These are phyloP conservation scores for Promerops cafer DNA, from an alignment of 2,113 vertebrate genomes.

Conservation along the genomic window DNA sequence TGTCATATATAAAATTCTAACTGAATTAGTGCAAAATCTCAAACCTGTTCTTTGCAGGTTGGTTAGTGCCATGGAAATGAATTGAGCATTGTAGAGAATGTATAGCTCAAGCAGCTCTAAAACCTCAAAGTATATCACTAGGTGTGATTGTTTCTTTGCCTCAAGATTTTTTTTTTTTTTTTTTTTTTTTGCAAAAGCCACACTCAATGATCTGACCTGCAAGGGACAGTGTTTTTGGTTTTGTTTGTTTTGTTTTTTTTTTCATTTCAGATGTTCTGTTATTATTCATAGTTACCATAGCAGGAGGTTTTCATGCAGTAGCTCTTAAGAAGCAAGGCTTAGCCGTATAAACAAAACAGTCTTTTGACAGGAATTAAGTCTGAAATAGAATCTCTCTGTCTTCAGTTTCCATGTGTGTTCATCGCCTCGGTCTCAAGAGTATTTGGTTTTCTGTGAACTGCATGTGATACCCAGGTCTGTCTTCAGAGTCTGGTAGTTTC, in stretches of 20 bases:
- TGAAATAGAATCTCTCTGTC: background rate
- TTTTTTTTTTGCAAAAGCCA: background rate
- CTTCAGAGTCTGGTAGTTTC: background rate
- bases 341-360: background rate
- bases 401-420: background rate
- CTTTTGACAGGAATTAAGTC: background rate
- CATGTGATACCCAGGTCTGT: background rate
- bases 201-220: background rate
- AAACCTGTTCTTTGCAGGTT: background rate
- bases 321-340: background rate
- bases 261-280: background rate
- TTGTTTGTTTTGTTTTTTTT: background rate
- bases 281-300: background rate
- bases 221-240: background rate
- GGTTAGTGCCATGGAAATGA: background rate
- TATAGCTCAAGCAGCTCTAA: background rate
- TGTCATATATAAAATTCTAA: background rate
- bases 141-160: background rate
- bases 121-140: background rate
- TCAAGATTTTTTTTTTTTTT: background rate
- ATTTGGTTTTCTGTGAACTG: background rate
- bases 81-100: background rate
- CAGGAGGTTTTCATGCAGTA: background rate
- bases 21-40: background rate
- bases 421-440: rapidly evolving